Base-by-base conservation (phyloP, 2,797 vertebrate genomes). In the Platyrinchus mystaceus region DNA sequence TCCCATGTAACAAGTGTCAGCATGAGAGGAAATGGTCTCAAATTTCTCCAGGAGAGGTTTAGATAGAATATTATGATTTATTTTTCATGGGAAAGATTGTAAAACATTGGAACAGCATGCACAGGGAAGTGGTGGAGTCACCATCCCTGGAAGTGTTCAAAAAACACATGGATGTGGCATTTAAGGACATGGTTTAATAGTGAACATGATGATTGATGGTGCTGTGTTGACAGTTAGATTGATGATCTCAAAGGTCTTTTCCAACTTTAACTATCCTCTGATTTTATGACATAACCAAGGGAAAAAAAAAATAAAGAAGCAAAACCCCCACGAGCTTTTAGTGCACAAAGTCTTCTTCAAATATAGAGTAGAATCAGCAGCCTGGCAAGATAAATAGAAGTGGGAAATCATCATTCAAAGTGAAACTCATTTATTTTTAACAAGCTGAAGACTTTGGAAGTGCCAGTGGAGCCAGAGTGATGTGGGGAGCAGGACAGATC, bases 301-400 rank as follows among this genome's bases (percentile, higher is more conserved):
- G 8, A 11, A 5, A 10, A 6, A 56, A 59, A 22, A 28, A 49
- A 41, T 6, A 32, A 36, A 24, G 3, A 32, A 59, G 15, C 2
- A 30, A 23, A 67, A 34, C 3, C 0, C 3, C 9, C 4, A 21
- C 0, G 0, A 55, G 14, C 9, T 70, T 79, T 67, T 46, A 26
- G 50, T 23, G 14, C 23, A 56, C 13, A 18, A 50, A 34, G 3
- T 43, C 24, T 18, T 80, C 22, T 79, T 73, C 47, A 73, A 70
- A 41, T 30, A 9, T 0, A 21, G 36, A 71, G 4, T 19, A 19
- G 12, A 53, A 91, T 66, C 47, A 59, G 3, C 34, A 86, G 12
- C 5, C 14, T 85, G 56, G 28, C 41, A 63, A 79, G 28, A 3
- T 77, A 21, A 63, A 4, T 3, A 49, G 15, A 53, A 49, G 4